Base-by-base conservation (phyloP, 2,888 invertebrate species). In the Ophonus ardosiacus region DNA sequence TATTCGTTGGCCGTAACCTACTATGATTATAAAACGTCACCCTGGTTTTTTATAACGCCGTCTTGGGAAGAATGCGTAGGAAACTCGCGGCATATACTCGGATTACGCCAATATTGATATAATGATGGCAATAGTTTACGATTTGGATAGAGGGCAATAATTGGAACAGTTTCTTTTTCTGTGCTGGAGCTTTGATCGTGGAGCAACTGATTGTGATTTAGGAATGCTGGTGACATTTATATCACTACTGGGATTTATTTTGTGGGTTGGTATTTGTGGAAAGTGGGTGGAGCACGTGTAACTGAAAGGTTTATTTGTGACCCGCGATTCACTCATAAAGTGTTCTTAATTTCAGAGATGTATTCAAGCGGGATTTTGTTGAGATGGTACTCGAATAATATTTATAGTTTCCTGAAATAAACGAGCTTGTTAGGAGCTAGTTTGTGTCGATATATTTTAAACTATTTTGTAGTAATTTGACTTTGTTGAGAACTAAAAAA, bases 191-290 rank as follows among this genome's bases (percentile, higher is more conserved):
- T 65, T 59, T 61, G 83, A 59, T 82, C 61, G 17, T 61, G 68
- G 81, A 17, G 24, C 59, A 71, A 71, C 83, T 83, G 84, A 85
- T 85, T 85, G 85, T 85, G 85, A 85, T 85, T 85, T 85, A 85
- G 80, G 85, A 68, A 56, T 78, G 51, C 78, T 24, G 21, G 51
- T 63, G 84, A 84, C 84, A 78, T 84, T 84, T 84, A 84, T 84
- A 84, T 78, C 84, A 78, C 56, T 38, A 43, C 31, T 21, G 65
- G 71, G 78, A 78, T 84, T 84, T 84, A 78, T 61, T 83, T 83
- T 74, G 59, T 57, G 40, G 59, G 59, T 56, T 51, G 63, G 59
- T 59, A 59, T 17, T 59, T 59, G 40, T 65, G 40, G 21, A 83
- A 84, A 78, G 84, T 84, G 84, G 84, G 84, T 84, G 84, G 74